Percentiles rank a stretch among this genome's conserved stretches.
These are phyloP conservation scores for Atta texana DNA, from an alignment of 1,140 invertebrate genomes.

Conservation along the genomic window DNA sequence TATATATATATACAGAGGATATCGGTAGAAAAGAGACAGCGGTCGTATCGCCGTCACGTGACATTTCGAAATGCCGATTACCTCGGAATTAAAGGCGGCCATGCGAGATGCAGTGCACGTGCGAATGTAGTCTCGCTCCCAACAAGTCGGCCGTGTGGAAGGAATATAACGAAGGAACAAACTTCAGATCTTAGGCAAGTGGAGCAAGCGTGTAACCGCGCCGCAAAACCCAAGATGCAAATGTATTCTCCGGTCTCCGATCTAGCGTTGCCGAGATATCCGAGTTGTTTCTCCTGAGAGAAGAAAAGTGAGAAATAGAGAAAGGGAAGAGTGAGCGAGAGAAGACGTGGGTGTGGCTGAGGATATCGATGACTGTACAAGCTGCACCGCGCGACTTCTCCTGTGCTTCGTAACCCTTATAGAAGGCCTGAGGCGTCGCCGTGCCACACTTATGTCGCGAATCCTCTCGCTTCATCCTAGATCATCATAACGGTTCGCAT, in stretches of 20 bases:
- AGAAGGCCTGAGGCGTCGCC: slow-evolving; percentile 53
- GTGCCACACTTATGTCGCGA: slow-evolving; percentile 55
- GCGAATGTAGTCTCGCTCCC: neutral
- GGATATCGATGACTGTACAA: slow-evolving; percentile 65
- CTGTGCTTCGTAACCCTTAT: slow-evolving; percentile 73
- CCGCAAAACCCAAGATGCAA: slow-evolving; percentile 63
- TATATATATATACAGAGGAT: neutral
- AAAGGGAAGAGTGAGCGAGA: neutral
- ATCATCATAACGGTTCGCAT: slow-evolving; percentile 66
- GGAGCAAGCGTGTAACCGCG: slow-evolving; percentile 61
- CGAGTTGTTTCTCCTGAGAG: slow-evolving; percentile 48
- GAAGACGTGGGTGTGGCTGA: slow-evolving; percentile 72
- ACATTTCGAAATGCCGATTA: slow-evolving; percentile 51
- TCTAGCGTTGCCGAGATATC: slow-evolving; percentile 59
- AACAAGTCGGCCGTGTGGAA: neutral
- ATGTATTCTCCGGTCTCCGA: slow-evolving; percentile 52
- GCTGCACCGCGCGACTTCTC: slow-evolving; percentile 51
- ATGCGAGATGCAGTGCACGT: slow-evolving; percentile 7
- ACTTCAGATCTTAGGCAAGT: slow-evolving; percentile 54
- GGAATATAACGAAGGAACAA: neutral
- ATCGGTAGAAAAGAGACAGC: neutral
- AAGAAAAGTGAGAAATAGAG: neutral
- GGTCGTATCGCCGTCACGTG: slow-evolving; percentile 12
- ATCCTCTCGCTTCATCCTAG: slow-evolving; percentile 62
- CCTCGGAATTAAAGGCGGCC: slow-evolving; percentile 24